Base-by-base conservation (phyloP, 1,140 invertebrate genomes). In the Medauroidea extradentata region DNA sequence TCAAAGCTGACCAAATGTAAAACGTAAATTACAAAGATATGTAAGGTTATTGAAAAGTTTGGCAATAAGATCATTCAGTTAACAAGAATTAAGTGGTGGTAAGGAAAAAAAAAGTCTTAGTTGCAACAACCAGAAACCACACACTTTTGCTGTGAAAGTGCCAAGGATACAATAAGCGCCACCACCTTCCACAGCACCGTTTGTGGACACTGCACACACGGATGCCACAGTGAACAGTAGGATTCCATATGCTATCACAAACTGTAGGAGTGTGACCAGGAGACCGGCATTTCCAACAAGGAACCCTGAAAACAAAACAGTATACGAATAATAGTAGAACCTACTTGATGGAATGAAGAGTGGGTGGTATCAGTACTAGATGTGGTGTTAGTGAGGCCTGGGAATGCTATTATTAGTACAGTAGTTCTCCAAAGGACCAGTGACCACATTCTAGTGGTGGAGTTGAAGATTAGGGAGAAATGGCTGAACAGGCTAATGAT, bases 131-230 rank as follows among this genome's bases (percentile, higher is more conserved):
- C n/a, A 23, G 21, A 50, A 14, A 9, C 11, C 4, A 51, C 11
- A 34, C 2, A n/a, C 18, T 23, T 39, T n/a, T 52, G 11, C 18
- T 57, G 41, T 34, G 38, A 24, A 61, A 44, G 52, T 64, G 53
- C 58, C 79, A 89, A 91, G 86, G 88, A 92, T 94, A 99, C 96
- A 99, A 73, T 99, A 99, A 54, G 96, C 95, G 44, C 97, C 97
- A 13, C 97, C 97, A 25, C 97, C 96, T 81, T 99, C 94, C 1
- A 99, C 89, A 52, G 96, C 96, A 38, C 97, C 97, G 81, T 99
- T 99, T 11, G 96, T 99, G 7, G 94, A 98, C 70, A 99, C 96
- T 13, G 97, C 96, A 79, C 96, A 99, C 48, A 99, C 93, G 4
- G 96, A 99, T 19, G 93, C 85, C 1, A 99, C 95, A 4, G 97